A percentile compares a stretch with the other conserved stretches of the same genome.
phyloP scores from a whole-genome alignment of 2,797 vertebrate species.

The Eidolon dupreanum region DNA sequence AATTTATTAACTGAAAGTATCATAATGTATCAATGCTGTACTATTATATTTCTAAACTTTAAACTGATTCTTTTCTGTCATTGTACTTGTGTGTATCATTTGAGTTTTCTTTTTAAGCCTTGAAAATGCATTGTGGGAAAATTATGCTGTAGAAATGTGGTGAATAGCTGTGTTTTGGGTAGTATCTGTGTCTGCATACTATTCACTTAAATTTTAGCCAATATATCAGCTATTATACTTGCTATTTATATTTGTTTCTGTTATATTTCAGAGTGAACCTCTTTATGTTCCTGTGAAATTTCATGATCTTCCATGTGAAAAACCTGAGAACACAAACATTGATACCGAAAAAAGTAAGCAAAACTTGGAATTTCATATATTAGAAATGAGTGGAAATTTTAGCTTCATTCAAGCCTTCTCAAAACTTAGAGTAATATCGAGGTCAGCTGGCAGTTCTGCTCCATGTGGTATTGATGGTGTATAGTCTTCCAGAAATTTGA shows the following conservation, averaged over 20 bases:
- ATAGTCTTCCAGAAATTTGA: background rate
- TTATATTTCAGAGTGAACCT: conserved; percentile 93
- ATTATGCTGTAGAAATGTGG: background rate
- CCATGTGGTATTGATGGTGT: background rate
- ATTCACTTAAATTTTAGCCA: background rate
- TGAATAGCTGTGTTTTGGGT: background rate
- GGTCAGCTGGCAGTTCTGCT: background rate
- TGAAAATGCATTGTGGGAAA: conserved; percentile 22
- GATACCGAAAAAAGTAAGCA: conserved; percentile 92
- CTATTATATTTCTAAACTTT: background rate
- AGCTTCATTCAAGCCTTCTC: background rate
- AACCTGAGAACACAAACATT: conserved; percentile 84
- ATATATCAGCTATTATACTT: background rate
- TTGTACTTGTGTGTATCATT: background rate
- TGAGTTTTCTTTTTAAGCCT: background rate
- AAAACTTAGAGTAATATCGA: background rate
- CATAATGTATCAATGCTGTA: background rate
- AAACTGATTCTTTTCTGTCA: conserved; percentile 13
- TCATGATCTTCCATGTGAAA: conserved; percentile 93
- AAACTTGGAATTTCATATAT: conserved; percentile 61
- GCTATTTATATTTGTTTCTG: conserved; percentile 41
- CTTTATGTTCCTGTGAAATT: conserved; percentile 98
- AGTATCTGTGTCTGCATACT: background rate
- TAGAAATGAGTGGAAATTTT: conserved; percentile 6
- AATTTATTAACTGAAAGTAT: conserved; percentile 22